Conservation (phyloP, 2,113 vertebrate species). For the Canis aureus region DNA sequence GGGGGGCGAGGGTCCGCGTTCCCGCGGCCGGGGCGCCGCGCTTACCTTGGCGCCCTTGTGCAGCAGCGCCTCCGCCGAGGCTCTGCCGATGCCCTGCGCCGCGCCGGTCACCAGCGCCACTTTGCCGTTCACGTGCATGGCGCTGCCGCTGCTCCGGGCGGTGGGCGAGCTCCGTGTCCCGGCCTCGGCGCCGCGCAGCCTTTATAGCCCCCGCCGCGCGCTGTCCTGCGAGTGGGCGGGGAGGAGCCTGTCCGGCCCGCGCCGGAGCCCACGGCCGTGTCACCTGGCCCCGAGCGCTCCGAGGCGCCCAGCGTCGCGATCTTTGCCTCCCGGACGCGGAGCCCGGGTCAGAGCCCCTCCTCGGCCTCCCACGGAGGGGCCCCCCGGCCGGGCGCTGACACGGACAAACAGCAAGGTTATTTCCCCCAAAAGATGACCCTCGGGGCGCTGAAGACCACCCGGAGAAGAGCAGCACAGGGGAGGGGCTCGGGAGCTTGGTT, state of each 20-base stretch:
- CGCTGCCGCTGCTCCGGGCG: background rate
- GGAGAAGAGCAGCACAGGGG: background rate
- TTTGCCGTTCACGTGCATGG: constrained; percentile 94
- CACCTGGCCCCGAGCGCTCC: constrained; percentile 75
- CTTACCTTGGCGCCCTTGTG: constrained; percentile 93
- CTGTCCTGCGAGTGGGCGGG: constrained; percentile 67
- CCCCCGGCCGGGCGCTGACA: background rate
- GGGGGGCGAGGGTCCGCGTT: too few relatives aligned
- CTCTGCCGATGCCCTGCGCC: constrained; percentile 97
- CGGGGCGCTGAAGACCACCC: background rate
- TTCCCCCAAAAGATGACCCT: background rate
- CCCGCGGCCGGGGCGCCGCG: background rate
- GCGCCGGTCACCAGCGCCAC: constrained; percentile 97
- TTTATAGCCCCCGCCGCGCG: constrained; percentile 63
- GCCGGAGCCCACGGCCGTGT: constrained; percentile 38
- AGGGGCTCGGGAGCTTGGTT: background rate
- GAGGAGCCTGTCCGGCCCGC: constrained; percentile 45
- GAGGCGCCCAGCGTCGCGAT: background rate
- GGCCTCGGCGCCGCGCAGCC: background rate
- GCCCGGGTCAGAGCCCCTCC: background rate
- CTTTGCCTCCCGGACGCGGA: background rate
- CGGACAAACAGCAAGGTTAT: background rate
- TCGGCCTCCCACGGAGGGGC: background rate
- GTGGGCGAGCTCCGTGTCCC: constrained; percentile 37
- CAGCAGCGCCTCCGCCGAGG: constrained; percentile 91